Evolutionary conservation across 2,888 invertebrate genomes (phyloP).

Genomic region (Girardia tigrina): DNA sequence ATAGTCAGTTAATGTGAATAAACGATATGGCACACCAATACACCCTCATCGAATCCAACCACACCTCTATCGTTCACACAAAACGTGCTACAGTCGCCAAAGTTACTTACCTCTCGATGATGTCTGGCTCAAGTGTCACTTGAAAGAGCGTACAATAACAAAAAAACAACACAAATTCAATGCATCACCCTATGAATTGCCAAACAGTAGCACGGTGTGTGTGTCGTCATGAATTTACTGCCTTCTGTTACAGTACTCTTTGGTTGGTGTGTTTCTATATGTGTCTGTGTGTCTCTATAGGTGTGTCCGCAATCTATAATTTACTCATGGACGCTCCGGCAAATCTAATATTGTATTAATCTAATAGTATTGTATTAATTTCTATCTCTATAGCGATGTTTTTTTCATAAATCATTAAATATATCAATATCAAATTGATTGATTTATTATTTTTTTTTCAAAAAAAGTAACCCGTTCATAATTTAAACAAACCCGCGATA

Average conservation of each 20-base stretch:
- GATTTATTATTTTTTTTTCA: too few relatives aligned
- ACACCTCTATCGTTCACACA: constrained; percentile 23
- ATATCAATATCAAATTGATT: too few relatives aligned
- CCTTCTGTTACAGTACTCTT: background rate
- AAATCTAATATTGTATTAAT: constrained; percentile 13
- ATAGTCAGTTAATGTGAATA: constrained; percentile 11
- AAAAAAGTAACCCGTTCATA: too few relatives aligned
- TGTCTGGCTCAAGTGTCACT: constrained; percentile 5
- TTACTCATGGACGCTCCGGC: constrained; percentile 17
- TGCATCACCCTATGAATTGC: background rate
- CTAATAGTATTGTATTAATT: constrained; percentile 14
- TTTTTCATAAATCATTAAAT: too few relatives aligned
- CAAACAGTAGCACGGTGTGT: background rate
- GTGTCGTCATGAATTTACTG: background rate
- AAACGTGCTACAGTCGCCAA: constrained; percentile 6
- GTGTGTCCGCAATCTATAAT: background rate
- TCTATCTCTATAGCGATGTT: constrained; percentile 19
- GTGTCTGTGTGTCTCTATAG: background rate
- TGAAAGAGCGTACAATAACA: constrained; percentile 16
- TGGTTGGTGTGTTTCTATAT: background rate
- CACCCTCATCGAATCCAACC: background rate
- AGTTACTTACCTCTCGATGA: constrained; percentile 19
- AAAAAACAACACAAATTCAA: background rate
- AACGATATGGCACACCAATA: background rate
- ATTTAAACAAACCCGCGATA: too few relatives aligned